Percentiles rank a stretch among this genome's conserved stretches.
These are phyloP conservation scores for Sebastes schlegelii DNA, from an alignment of 2,113 vertebrate species.

Conservation along the genomic window DNA sequence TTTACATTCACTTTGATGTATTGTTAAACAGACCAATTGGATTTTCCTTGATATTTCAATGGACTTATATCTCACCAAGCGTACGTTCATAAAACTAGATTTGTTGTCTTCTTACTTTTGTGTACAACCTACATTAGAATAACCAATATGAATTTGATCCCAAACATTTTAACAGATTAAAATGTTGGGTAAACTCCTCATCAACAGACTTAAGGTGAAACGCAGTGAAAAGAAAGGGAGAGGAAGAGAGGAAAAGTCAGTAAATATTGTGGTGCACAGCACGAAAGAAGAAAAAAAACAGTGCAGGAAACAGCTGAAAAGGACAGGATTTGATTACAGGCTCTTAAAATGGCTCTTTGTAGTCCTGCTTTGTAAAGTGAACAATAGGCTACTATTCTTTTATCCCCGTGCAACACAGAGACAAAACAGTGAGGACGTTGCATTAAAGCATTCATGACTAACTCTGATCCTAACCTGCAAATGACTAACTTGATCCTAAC, in stretches of 20 bases:
- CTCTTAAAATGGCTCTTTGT: conserved; percentile 61
- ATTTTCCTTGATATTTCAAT: too few species aligned
- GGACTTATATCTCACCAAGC: not conserved
- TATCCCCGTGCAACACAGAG: conserved; percentile 20
- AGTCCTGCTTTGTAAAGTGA: conserved; percentile 31
- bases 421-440: not conserved
- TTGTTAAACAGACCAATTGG: too few species aligned
- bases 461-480: not conserved
- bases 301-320: conserved; percentile 39
- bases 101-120: not conserved
- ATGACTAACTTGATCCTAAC: not conserved
- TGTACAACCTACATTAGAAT: not conserved
- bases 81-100: not conserved
- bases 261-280: not conserved
- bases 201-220: not conserved
- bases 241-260: not conserved
- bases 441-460: not conserved
- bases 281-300: not conserved
- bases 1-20: too few species aligned
- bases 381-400: conserved; percentile 48
- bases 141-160: not conserved
- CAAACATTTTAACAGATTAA: not conserved
- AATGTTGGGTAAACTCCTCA: not conserved
- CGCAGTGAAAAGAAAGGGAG: not conserved
- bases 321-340: conserved; percentile 61